These are phyloP conservation scores for Tortricodes alternella DNA, from an alignment of 2,888 invertebrate species.

Conservation along the genomic window DNA sequence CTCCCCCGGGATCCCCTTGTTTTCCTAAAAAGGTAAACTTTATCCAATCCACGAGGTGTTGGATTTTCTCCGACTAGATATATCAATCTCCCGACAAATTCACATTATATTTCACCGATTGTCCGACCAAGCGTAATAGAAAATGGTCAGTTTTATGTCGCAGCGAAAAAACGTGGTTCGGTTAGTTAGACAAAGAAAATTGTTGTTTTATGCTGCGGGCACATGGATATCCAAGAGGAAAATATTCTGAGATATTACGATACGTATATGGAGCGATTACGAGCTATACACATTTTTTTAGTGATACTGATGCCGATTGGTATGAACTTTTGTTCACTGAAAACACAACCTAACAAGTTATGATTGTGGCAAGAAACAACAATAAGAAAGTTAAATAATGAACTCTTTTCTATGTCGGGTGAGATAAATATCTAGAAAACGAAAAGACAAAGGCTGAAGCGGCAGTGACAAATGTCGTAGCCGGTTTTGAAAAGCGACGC, in stretches of 20 bases:
- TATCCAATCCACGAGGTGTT: slow-evolving; percentile 62
- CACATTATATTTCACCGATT: slow-evolving; percentile 65
- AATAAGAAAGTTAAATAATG: slow-evolving; percentile 45
- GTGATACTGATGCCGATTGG: not conserved
- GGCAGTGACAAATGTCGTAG: slow-evolving; percentile 50
- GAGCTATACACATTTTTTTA: slow-evolving; percentile 4
- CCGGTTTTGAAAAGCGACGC: slow-evolving; percentile 41
- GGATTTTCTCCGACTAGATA: slow-evolving; percentile 54
- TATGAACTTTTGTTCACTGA: not conserved
- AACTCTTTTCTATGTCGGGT: slow-evolving; percentile 45
- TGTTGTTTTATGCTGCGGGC: slow-evolving; percentile 46
- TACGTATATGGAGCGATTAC: not conserved
- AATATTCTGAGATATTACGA: slow-evolving; percentile 10
- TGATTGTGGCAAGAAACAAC: slow-evolving; percentile 28
- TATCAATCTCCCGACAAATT: slow-evolving; percentile 55
- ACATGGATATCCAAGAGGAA: slow-evolving; percentile 4
- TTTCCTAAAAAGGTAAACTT: slow-evolving; percentile 67
- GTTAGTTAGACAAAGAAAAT: slow-evolving; percentile 73
- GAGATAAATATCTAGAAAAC: slow-evolving; percentile 53
- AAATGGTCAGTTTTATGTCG: slow-evolving; percentile 68
- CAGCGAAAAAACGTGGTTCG: slow-evolving; percentile 56
- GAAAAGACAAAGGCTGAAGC: slow-evolving; percentile 51
- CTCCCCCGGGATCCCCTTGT: slow-evolving; percentile 52
- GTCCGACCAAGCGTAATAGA: slow-evolving; percentile 57
- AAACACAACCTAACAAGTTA: slow-evolving; percentile 5